Percentiles rank a stretch among this genome's conserved stretches.
phyloP scores from a whole-genome alignment of 1,140 invertebrate species.

The Chelonus insularis region DNA sequence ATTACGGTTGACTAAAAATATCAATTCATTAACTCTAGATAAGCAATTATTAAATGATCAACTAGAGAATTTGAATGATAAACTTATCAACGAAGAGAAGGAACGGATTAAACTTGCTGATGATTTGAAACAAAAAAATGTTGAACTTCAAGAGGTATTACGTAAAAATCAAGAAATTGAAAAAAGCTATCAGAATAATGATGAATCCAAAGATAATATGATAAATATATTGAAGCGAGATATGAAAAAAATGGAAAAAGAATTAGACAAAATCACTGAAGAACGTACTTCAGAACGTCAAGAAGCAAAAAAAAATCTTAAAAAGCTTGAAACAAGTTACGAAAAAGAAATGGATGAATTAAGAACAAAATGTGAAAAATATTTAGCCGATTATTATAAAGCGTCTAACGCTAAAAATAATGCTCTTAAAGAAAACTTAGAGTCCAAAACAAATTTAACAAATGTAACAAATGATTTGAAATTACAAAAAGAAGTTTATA shows the following conservation, averaged over 20 bases:
- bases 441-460: too few relatives aligned
- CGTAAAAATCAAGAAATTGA: neutral
- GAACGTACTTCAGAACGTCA: neutral
- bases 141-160: neutral
- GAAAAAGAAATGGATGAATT: too few relatives aligned
- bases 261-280: neutral
- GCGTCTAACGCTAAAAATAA: too few relatives aligned
- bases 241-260: neutral
- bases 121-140: neutral
- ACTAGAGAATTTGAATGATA: slow-evolving; percentile 4
- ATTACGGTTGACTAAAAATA: neutral
- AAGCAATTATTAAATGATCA: neutral
- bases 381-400: too few relatives aligned
- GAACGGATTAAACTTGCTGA: neutral
- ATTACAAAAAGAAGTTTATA: too few relatives aligned
- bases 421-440: too few relatives aligned
- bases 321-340: neutral
- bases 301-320: neutral
- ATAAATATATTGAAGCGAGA: too few relatives aligned
- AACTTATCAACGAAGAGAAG: neutral
- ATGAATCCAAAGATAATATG: neutral
- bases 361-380: too few relatives aligned
- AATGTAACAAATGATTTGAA: too few relatives aligned
- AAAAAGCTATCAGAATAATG: neutral
- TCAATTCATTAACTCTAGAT: neutral